phyloP scores from a whole-genome alignment of 2,888 invertebrate species.

The Boloria euphrosyne region DNA sequence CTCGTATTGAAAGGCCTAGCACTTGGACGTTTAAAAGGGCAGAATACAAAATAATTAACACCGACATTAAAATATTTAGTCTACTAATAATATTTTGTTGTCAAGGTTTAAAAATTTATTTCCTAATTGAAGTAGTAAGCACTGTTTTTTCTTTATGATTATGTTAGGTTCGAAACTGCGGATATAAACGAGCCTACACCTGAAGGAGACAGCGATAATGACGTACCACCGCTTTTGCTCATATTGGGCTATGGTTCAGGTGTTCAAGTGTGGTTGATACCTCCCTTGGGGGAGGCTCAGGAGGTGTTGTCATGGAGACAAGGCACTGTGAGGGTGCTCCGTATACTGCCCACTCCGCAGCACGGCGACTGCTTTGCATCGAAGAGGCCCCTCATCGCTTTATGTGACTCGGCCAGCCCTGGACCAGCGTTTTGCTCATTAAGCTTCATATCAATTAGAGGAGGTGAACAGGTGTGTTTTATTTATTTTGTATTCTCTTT shows the following conservation, averaged over 20 bases:
- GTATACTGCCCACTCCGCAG: conserved; percentile 92
- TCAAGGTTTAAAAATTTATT: not conserved
- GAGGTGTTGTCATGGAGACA: conserved; percentile 97
- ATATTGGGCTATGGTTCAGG: conserved; percentile 86
- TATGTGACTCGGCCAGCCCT: conserved; percentile 93
- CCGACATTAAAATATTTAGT: no score
- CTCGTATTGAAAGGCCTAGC: no score
- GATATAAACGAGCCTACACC: conserved; percentile 90
- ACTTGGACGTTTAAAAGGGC: no score
- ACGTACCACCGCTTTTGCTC: conserved; percentile 91
- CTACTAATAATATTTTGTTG: not conserved
- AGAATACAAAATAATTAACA: no score
- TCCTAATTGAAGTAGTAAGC: not conserved
- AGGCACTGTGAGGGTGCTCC: conserved; percentile 91
- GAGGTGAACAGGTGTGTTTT: conserved; percentile 86
- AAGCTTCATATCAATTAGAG: conserved; percentile 92
- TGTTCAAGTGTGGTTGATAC: conserved; percentile 91
- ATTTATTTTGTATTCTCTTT: conserved; percentile 8
- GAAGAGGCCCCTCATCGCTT: conserved; percentile 93
- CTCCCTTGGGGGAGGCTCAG: conserved; percentile 95
- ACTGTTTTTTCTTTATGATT: not conserved
- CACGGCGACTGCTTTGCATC: conserved; percentile 88
- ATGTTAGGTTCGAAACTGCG: conserved; percentile 89
- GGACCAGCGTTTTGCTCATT: conserved; percentile 90
- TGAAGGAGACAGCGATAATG: conserved; percentile 86